These are phyloP conservation scores for Trisateles emortualis DNA, from an alignment of 2,888 invertebrate species.

Conservation along the genomic window DNA sequence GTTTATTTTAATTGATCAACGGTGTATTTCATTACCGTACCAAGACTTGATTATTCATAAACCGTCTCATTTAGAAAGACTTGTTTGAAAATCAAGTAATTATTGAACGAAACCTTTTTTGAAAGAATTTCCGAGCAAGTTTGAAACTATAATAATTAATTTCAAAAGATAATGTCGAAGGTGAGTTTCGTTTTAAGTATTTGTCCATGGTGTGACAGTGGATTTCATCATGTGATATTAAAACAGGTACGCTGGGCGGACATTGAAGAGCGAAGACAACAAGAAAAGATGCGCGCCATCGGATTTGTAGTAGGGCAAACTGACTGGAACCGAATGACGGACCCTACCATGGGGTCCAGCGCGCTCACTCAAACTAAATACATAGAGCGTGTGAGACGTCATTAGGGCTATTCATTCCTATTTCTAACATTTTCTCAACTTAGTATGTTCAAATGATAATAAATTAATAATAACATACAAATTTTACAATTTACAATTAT, in stretches of 20 bases:
- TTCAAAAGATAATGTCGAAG: slow-evolving; percentile 19
- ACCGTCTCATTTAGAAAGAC: not conserved
- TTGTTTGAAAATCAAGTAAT: not conserved
- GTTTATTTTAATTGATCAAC: not conserved
- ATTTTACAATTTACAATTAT: too few relatives aligned
- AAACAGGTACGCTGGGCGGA: slow-evolving; percentile 99
- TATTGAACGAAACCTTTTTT: not conserved
- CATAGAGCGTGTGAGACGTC: slow-evolving; percentile 88
- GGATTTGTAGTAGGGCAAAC: slow-evolving; percentile 99
- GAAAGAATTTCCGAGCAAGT: not conserved
- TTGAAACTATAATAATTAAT: slow-evolving; percentile 3
- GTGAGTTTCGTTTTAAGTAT: slow-evolving; percentile 56
- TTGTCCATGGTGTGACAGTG: slow-evolving; percentile 40
- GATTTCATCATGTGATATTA: slow-evolving; percentile 77
- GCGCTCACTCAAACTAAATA: slow-evolving; percentile 98
- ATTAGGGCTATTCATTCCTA: slow-evolving; percentile 27
- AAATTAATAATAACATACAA: too few relatives aligned
- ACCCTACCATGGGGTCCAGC: slow-evolving; percentile 94
- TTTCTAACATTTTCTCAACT: too few relatives aligned
- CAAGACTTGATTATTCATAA: not conserved
- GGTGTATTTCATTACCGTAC: not conserved
- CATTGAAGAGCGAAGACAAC: slow-evolving; percentile 96
- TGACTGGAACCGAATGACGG: slow-evolving; percentile 98
- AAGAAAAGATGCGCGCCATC: slow-evolving; percentile 97
- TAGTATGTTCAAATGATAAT: too few relatives aligned